Evolutionary conservation across 2,113 vertebrate genomes (phyloP).

Genomic region (Miniopterus natalensis): DNA sequence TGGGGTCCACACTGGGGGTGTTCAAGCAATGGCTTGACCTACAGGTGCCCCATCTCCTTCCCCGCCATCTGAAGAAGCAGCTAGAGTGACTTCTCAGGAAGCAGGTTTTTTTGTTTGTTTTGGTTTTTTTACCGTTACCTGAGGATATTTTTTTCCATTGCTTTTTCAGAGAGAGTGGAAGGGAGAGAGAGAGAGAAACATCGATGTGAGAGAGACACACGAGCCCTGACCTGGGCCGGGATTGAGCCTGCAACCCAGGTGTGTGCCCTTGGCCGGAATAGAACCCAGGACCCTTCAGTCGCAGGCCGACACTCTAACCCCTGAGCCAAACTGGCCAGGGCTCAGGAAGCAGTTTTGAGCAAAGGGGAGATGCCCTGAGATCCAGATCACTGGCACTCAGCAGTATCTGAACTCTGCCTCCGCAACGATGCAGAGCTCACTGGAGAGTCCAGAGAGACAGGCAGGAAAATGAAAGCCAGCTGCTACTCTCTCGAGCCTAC

Average conservation of each 20-base stretch:
- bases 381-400: slow-evolving; percentile 82
- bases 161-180: no score
- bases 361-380: slow-evolving; percentile 85
- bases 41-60: neutral
- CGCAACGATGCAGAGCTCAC: slow-evolving; percentile 79
- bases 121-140: no score
- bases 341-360: slow-evolving; percentile 73
- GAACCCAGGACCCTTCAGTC: no score
- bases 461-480: slow-evolving; percentile 90
- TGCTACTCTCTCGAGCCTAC: slow-evolving; percentile 84
- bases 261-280: no score
- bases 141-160: no score
- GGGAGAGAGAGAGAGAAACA: no score
- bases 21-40: slow-evolving; percentile 58
- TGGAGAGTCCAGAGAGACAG: slow-evolving; percentile 81
- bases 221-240: no score
- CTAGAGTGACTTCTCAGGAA: slow-evolving; percentile 70
- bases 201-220: no score
- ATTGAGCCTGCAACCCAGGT: no score
- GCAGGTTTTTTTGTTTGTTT: slow-evolving; percentile 40
- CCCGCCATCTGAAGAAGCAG: slow-evolving; percentile 38
- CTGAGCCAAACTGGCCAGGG: no score
- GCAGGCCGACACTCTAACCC: no score
- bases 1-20: neutral
- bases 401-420: no score